Base-by-base conservation (phyloP, 2,797 vertebrate species). In the Sternotherus odoratus region DNA sequence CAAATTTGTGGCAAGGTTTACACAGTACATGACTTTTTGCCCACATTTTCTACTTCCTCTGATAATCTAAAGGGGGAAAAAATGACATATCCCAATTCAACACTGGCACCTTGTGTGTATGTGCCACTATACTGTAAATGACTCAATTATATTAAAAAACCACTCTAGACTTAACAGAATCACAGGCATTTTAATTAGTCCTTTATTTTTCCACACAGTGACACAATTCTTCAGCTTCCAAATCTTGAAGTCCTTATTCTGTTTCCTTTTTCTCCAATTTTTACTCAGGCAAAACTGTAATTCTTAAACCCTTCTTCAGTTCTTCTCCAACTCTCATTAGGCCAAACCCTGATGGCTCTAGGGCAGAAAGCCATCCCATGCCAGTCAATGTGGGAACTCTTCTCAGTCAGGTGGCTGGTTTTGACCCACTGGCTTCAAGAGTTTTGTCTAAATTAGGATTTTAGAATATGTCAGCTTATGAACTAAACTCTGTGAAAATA, bases 1-100 rank as follows among this genome's bases (percentile, higher is more conserved):
- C 39, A 91, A 83, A 94, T 93, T 69, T 56, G 19, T 46, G 1
- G 77, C 75, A 83, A 82, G 46, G 78, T 87, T 94, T 95, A 93
- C 57, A 75, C 36, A 75, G 21, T 82, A 88, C 91, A 56, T 5
- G 77, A 43, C 23, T 57, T 93, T 48, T 13, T 74, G 79, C 8
- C 75, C 50, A 87, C 8, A 5, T 86, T 91, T 66, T 83, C 54
- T 86, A 50, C 30, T 66, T 46, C 33, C 49, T 90, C 15, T 30
- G 54, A 85, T 53, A 83, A 82, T 94, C 54, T 85, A 57, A 53
- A 51, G 33, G 33, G 15, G 1, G 66, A 89, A 82, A 93, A 91
- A 51, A 39, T 83, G 16, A 72, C 51, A 83, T 83, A 57, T 51
- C 94, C 89, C 60, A 83, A 23, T 48, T 49, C 92, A 77, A 50